Percentiles rank a stretch among this genome's conserved stretches.
Conservation (phyloP, 2,797 vertebrate species). For the Tarsius wallacei region DNA sequence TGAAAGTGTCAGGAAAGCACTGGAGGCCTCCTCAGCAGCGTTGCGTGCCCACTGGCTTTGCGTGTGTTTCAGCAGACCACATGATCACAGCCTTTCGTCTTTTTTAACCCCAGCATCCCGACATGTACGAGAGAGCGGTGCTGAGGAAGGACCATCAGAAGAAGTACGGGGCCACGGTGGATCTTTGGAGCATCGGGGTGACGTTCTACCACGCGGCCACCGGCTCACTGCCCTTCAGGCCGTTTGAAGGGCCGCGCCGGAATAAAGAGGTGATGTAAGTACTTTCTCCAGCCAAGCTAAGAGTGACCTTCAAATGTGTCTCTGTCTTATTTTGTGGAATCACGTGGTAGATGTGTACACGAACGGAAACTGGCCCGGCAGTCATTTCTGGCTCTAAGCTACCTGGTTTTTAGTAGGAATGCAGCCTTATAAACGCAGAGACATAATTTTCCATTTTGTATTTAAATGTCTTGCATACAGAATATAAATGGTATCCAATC, state of each 20-base stretch:
- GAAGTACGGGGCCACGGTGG: constrained; percentile 97
- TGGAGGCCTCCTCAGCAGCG: no score
- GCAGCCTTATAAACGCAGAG: constrained; percentile 21
- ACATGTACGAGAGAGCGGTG: constrained; percentile 99
- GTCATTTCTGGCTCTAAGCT: constrained; percentile 50
- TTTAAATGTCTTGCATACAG: constrained; percentile 48
- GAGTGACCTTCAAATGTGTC: not conserved
- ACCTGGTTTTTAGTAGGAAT: constrained; percentile 57
- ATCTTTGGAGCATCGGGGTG: constrained; percentile 99
- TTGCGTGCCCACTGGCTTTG: no score
- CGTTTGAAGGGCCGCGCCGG: constrained; percentile 97
- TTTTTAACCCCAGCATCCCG: constrained; percentile 94
- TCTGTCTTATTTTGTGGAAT: constrained; percentile 43
- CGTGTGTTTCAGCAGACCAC: not conserved
- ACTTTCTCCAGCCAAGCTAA: constrained; percentile 56
- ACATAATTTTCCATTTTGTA: not conserved
- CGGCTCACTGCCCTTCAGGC: constrained; percentile 97
- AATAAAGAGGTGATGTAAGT: constrained; percentile 99
- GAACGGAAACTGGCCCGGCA: constrained; percentile 6
- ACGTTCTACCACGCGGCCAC: constrained; percentile 99
- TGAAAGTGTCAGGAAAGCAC: no score
- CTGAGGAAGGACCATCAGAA: constrained; percentile 98
- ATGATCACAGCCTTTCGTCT: not conserved
- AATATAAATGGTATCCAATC: not conserved
- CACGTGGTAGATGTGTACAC: not conserved